Percentiles rank a stretch among this genome's conserved stretches.
Evolutionary conservation across 2,888 invertebrate genomes (phyloP).

Genomic region (Euphydryas editha): DNA sequence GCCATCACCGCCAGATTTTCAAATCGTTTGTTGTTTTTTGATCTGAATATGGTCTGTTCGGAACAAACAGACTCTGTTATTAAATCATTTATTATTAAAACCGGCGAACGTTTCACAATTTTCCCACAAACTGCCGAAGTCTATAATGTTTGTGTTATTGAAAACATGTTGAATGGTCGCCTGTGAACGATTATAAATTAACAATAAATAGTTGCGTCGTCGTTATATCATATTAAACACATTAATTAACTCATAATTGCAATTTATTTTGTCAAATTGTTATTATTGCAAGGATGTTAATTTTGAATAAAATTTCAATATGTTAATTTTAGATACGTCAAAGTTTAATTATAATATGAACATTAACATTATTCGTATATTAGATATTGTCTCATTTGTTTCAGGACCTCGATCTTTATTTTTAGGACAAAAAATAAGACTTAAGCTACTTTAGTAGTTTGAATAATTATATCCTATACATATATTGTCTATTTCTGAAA

Average conservation of each 20-base stretch:
- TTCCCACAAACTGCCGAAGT: slow-evolving; percentile 68
- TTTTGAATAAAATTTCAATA: neutral
- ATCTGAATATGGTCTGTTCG: slow-evolving; percentile 70
- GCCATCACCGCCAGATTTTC: slow-evolving; percentile 67
- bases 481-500: too few relatives aligned
- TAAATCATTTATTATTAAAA: slow-evolving; percentile 83
- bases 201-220: slow-evolving; percentile 34
- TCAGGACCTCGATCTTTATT: too few relatives aligned
- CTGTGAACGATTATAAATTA: slow-evolving; percentile 37
- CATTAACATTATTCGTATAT: too few relatives aligned
- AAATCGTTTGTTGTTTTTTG: slow-evolving; percentile 81
- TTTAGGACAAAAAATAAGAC: too few relatives aligned
- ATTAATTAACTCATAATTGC: slow-evolving; percentile 27
- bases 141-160: slow-evolving; percentile 42
- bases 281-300: slow-evolving; percentile 17
- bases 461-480: too few relatives aligned
- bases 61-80: slow-evolving; percentile 80
- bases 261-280: slow-evolving; percentile 34
- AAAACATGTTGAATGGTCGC: slow-evolving; percentile 31
- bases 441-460: too few relatives aligned
- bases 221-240: slow-evolving; percentile 30
- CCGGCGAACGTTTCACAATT: slow-evolving; percentile 81
- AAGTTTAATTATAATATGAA: too few relatives aligned
- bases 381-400: too few relatives aligned
- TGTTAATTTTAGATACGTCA: neutral